Conservation (phyloP, 2,888 invertebrate genomes). For the Metopia argyrocephala region DNA sequence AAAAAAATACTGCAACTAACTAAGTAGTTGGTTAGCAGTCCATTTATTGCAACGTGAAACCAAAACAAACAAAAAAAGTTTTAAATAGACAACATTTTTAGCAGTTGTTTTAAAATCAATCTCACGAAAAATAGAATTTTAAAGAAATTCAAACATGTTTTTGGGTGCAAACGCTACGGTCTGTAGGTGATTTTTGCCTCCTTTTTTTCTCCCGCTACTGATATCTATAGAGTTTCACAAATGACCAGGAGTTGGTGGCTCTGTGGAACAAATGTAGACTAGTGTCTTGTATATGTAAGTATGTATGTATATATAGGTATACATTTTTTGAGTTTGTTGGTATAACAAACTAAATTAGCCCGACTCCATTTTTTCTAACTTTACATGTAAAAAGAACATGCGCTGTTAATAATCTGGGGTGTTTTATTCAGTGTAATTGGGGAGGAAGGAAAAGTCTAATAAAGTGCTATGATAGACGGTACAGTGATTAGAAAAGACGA, state of each 20-base stretch:
- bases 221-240: not conserved
- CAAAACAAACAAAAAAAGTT: constrained; percentile 10
- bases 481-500: no score
- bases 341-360: constrained; percentile 25
- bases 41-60: no score
- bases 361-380: constrained; percentile 33
- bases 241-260: not conserved
- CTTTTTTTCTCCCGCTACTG: not conserved
- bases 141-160: constrained; percentile 27
- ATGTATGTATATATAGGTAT: not conserved
- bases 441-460: constrained; percentile 37
- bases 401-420: constrained; percentile 6
- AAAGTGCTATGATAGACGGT: constrained; percentile 51
- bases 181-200: not conserved
- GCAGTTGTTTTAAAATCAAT: constrained; percentile 46
- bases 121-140: constrained; percentile 48
- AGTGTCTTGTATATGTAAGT: not conserved
- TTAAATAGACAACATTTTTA: not conserved
- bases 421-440: not conserved
- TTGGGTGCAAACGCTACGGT: not conserved
- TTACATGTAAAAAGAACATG: constrained; percentile 36
- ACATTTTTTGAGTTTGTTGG: constrained; percentile 5
- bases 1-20: not conserved
- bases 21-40: not conserved
- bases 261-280: not conserved